A percentile compares a stretch with the other conserved stretches of the same genome.
Conservation (phyloP, 1,140 invertebrate species). For the Atta texana region DNA sequence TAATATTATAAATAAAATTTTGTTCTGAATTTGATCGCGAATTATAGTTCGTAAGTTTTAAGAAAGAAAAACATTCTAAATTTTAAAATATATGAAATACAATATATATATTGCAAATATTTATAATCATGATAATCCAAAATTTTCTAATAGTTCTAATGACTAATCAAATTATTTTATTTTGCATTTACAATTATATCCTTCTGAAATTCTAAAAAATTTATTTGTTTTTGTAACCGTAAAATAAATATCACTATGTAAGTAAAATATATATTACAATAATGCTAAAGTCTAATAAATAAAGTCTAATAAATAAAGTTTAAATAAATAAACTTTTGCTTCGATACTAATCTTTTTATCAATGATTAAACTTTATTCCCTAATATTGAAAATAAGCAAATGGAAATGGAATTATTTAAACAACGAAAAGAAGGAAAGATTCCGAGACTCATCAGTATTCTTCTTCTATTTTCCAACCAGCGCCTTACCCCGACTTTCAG, state of each 20-base stretch:
- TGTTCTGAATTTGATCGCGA: too few relatives aligned
- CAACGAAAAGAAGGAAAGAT: background rate
- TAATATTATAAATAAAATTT: too few relatives aligned
- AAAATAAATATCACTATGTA: background rate
- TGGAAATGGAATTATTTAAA: background rate
- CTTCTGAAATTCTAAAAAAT: background rate
- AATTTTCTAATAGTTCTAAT: background rate
- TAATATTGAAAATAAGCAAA: background rate
- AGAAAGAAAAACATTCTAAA: background rate
- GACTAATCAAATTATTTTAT: background rate
- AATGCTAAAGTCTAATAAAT: background rate
- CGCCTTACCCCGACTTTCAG: constrained; percentile 16
- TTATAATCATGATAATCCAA: background rate
- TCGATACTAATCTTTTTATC: background rate
- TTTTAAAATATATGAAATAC: background rate
- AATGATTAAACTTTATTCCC: background rate
- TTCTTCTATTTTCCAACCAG: constrained; percentile 25
- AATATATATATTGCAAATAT: background rate
- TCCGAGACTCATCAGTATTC: constrained; percentile 34
- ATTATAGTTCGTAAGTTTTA: too few relatives aligned
- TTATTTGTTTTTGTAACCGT: background rate
- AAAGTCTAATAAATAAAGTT: too few relatives aligned
- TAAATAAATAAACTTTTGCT: background rate
- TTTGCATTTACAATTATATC: background rate
- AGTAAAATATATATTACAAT: background rate